Percentiles rank a stretch among this genome's conserved stretches.
Conservation (phyloP, 2,113 vertebrate genomes). For the Chauna torquata region DNA sequence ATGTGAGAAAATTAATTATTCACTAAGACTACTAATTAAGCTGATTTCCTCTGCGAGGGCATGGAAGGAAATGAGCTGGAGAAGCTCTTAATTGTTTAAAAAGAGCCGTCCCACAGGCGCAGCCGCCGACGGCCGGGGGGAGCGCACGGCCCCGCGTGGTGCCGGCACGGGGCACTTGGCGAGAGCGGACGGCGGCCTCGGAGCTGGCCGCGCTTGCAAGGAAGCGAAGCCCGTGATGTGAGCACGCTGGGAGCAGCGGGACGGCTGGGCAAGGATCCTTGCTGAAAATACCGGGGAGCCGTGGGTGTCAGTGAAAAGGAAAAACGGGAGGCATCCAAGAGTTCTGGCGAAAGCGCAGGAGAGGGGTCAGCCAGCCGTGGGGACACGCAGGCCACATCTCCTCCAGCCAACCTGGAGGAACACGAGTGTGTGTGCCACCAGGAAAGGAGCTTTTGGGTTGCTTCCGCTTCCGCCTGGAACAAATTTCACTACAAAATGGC, state of each 20-base stretch:
- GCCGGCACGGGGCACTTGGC: rapidly evolving
- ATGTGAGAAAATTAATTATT: constrained; percentile 55
- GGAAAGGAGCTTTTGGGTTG: neutral
- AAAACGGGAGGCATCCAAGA: too few relatives aligned
- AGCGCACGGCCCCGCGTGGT: rapidly evolving
- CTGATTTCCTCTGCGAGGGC: constrained; percentile 23
- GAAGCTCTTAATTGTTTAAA: constrained; percentile 47
- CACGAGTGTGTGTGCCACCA: neutral
- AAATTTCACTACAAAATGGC: neutral
- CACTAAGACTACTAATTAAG: constrained; percentile 38
- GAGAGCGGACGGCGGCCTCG: rapidly evolving
- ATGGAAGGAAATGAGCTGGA: constrained; percentile 42
- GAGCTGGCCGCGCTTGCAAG: neutral
- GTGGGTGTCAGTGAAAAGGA: too few relatives aligned
- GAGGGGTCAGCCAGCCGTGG: too few relatives aligned
- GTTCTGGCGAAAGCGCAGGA: neutral
- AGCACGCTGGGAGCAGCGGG: neutral
- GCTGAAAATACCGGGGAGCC: neutral
- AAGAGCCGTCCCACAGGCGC: neutral
- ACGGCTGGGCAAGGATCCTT: neutral
- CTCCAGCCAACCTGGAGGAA: neutral
- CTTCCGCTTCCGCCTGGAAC: neutral
- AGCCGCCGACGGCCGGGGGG: neutral
- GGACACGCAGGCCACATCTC: neutral
- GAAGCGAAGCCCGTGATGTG: neutral